Base-by-base conservation (phyloP, 2,113 vertebrate species). In the Cyphotilapia sp. region DNA sequence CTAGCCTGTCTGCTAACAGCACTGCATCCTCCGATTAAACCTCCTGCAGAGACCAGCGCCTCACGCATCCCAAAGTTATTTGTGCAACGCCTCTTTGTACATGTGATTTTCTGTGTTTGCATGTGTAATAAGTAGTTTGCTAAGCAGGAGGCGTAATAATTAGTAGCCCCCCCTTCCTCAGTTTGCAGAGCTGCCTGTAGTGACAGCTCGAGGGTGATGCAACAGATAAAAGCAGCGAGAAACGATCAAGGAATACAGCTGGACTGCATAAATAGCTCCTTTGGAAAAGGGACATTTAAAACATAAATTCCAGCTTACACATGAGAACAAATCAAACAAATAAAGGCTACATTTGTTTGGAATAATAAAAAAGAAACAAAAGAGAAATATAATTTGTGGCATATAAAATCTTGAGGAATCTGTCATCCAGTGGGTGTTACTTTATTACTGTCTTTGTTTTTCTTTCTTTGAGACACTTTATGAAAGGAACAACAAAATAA, bases 131-230 rank as follows among this genome's bases (percentile, higher is more conserved):
- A 84, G 69, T 80, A 47, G 51, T 92, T 89, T 92, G 69, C 88
- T 89, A 81, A 80, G 86, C 87, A 89, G 86, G 89, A 88, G 86
- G 92, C 33, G 51, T 47, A 76, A 85, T 88, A 92, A 94, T 95
- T 93, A 93, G 87, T 89, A 90, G 90, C 89, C 85, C 87, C 85
- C 87, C 82, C 84, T 47, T 81, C 85, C 71, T 63, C 90, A 91
- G 90, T 90, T 84, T 90, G 88, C 87, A 89, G 88, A 84, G 84
- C 53, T 82, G 89, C 84, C 91, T 91, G 84, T 80, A 84, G 91
- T 86, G 92, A 92, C 84, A 80, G 85, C 47, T 80, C 85, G 4
- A 4, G 69, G 87, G 45, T 91, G 91, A 94, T 89, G 91, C 85
- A 93, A 92, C 27, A 84, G 69, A 85, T 87, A 81, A 57, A 33